phyloP scores from a whole-genome alignment of 2,888 invertebrate genomes.

The Meandrusa payeni region DNA sequence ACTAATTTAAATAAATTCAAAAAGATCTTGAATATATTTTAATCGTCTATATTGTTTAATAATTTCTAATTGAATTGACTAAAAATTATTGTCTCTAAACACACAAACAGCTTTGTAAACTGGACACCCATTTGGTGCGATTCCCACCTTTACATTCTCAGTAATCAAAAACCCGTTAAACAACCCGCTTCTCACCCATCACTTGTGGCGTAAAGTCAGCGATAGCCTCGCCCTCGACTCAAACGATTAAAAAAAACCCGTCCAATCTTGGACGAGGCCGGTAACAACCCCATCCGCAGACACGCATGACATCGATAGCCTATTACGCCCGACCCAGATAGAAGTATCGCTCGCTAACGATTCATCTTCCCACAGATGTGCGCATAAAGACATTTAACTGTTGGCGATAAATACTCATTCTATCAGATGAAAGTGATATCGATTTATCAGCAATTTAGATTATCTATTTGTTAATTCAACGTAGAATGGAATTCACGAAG shows the following conservation, averaged over 20 bases:
- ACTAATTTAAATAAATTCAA: too few relatives aligned
- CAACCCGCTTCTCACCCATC: slow-evolving; percentile 19
- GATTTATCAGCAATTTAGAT: not conserved
- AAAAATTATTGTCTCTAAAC: too few relatives aligned
- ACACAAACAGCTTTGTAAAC: too few relatives aligned
- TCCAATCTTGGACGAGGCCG: slow-evolving; percentile 65
- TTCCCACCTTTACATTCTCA: slow-evolving; percentile 6
- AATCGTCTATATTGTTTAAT: too few relatives aligned
- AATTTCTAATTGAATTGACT: too few relatives aligned
- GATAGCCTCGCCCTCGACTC: slow-evolving; percentile 62
- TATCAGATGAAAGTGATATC: slow-evolving; percentile 12
- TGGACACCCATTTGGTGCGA: too few relatives aligned
- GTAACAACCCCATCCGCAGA: slow-evolving; percentile 54
- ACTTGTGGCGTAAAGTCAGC: slow-evolving; percentile 33
- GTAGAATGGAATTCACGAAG: slow-evolving; percentile 13
- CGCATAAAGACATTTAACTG: slow-evolving; percentile 1
- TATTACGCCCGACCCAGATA: slow-evolving; percentile 66
- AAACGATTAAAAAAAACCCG: slow-evolving; percentile 63
- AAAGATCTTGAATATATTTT: too few relatives aligned
- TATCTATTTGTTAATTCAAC: slow-evolving; percentile 4
- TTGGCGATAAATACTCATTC: not conserved
- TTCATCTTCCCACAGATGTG: slow-evolving; percentile 22
- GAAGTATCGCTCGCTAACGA: slow-evolving; percentile 32
- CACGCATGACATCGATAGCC: slow-evolving; percentile 45
- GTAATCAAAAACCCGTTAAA: slow-evolving; percentile 13